Base-by-base conservation (phyloP, 2,113 vertebrate species). In the Atractosteus spatula region DNA sequence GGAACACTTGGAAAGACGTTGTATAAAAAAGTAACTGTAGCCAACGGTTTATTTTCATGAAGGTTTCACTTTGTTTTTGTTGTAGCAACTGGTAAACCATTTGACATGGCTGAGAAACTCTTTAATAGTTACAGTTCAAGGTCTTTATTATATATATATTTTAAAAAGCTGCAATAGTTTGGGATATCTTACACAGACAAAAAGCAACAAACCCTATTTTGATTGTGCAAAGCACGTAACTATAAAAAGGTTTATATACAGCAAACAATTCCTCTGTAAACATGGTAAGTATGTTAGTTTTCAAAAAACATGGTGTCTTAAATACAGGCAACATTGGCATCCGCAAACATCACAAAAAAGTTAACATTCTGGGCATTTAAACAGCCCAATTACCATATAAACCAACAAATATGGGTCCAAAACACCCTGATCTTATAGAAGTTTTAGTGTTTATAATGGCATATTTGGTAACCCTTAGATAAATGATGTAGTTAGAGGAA, bases 161-260 rank as follows among this genome's bases (percentile, higher is more conserved):
- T 17, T 88, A 91, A 89, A 93, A 90, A 89, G 91, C 89, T 94
- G 93, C 91, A 92, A 92, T 89, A 94, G 90, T 93, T 89, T 72
- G 81, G 89, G 92, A 94, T 89, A 88, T 65, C 47, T 82, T 92
- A 96, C 92, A 93, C 91, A 86, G 86, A 90, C 82, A 86, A 90
- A 90, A 92, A 94, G 92, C 93, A 95, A 96, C 94, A 89, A 84
- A 89, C 84, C 84, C 86, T 89, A 84, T 87, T 78, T 90, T 89
- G 93, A 93, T 91, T 95, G 94, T 94, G 95, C 95, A 94, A 93
- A 96, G 94, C 94, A 95, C 92, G 86, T 89, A 93, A 92, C 95
- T 94, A 94, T 94, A 94, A 95, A 94, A 94, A 94, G 92, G 88
- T 87, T 90, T 98, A 95, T 97, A 87, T 95, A 98, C 96, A 98